phyloP scores from a whole-genome alignment of 2,113 vertebrate genomes.

The Crotophaga sulcirostris region DNA sequence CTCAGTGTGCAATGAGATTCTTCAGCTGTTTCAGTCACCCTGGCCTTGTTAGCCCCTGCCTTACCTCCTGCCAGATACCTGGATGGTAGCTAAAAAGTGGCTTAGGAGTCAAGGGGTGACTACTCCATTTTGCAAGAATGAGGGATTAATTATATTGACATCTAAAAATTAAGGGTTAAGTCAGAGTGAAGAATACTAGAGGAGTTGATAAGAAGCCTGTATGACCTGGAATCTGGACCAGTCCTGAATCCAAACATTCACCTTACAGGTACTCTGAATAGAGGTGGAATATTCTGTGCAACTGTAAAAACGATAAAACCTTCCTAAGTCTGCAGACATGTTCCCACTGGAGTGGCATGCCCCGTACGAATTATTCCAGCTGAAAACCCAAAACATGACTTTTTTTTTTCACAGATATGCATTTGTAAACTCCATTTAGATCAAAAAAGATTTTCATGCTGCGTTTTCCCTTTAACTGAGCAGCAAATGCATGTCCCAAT shows the following conservation, averaged over 20 bases:
- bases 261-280: background rate
- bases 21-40: background rate
- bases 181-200: background rate
- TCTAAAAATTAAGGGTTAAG: background rate
- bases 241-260: background rate
- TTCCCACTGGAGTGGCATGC: background rate
- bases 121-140: background rate
- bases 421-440: background rate
- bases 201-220: background rate
- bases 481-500: background rate
- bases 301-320: background rate
- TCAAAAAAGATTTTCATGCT: background rate
- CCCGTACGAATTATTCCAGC: background rate
- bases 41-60: background rate
- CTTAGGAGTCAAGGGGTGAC: background rate
- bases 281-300: background rate
- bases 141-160: background rate
- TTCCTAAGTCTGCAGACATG: background rate
- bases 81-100: accelerated
- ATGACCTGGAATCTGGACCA: background rate
- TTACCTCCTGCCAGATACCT: background rate
- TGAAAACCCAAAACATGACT: background rate
- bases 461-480: background rate
- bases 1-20: background rate
- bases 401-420: background rate